Evolutionary conservation across 2,888 invertebrate species (phyloP), one percentile per base, ranked within the genome.

Genomic region (Temnothorax rugatulus): DNA sequence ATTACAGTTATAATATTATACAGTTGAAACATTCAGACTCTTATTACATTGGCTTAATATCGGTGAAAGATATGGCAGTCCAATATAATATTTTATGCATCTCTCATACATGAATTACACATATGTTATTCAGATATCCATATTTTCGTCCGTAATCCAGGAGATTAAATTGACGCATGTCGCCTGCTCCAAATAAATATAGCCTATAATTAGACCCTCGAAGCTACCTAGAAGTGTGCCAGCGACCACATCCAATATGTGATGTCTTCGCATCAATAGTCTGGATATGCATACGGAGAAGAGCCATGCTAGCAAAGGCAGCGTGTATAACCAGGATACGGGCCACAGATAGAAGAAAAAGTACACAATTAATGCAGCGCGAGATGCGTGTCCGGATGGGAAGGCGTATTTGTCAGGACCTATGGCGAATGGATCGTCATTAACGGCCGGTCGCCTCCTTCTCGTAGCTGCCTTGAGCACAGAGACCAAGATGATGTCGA

Each of bases 371-470:
- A 97, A 96, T 5, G 97, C 96, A 0, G 98, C 97, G 90, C 99
- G 95, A 41, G 99, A 98, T 0, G 98, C 97, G 94, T 99, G 99
- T 0, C 99, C 99, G 0, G 99, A 99, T 15, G 99, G 99, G 94
- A 99, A 99, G 69, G 97, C 97, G 94, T 97, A 99, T 92, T 98
- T 97, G 95, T 99, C 99, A 0, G 98, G 97, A 0, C 98, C 98
- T 29, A 98, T 95, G 88, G 97, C 96, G 93, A 98, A 97, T 89
- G 96, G 96, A 85, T 95, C 95, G 21, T 95, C 94, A 92, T 97
- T 96, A 34, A 96, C 95, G 0, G 95, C 92, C 0, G 99, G 99
- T 47, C 99, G 96, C 90, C 97, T 96, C 92, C 99, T 95, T 86
- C 98, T 96, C 8, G 97, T 96, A 77, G 96, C 94, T 0, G 98